Conservation (phyloP, 2,888 invertebrate genomes). For the Hydroisotoma schaefferi region DNA sequence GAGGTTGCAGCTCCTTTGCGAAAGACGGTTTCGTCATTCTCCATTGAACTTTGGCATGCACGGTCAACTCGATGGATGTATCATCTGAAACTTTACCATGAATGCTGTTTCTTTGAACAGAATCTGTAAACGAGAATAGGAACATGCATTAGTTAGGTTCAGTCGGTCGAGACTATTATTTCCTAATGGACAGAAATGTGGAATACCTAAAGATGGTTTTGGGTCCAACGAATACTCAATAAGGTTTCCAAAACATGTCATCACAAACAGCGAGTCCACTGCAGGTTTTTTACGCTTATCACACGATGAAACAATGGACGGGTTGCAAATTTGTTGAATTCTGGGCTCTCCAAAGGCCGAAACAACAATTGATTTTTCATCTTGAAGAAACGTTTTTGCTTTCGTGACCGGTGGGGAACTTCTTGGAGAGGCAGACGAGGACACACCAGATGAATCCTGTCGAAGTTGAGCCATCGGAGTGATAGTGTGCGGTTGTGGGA, state of each 20-base stretch:
- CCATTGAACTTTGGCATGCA: slow-evolving; percentile 88
- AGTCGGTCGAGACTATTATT: background rate
- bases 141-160: background rate
- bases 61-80: slow-evolving; percentile 77
- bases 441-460: slow-evolving; percentile 49
- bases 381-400: slow-evolving; percentile 53
- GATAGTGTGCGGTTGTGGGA: slow-evolving; percentile 76
- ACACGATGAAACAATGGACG: slow-evolving; percentile 51
- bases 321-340: slow-evolving; percentile 63
- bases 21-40: slow-evolving; percentile 58
- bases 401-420: slow-evolving; percentile 45
- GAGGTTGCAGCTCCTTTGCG: slow-evolving; percentile 65
- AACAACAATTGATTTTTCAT: slow-evolving; percentile 71
- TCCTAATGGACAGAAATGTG: too few species aligned
- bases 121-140: slow-evolving; percentile 11
- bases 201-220: slow-evolving; percentile 61
- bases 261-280: slow-evolving; percentile 81
- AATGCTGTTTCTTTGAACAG: slow-evolving; percentile 31
- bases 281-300: slow-evolving; percentile 56
- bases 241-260: slow-evolving; percentile 82
- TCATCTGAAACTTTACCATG: slow-evolving; percentile 82
- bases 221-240: slow-evolving; percentile 86
- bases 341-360: slow-evolving; percentile 73
- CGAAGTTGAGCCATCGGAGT: slow-evolving; percentile 82
- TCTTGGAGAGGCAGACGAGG: slow-evolving; percentile 39